These are phyloP conservation scores for Vulpes ferrilata DNA, from an alignment of 2,113 vertebrate genomes.

Conservation along the genomic window DNA sequence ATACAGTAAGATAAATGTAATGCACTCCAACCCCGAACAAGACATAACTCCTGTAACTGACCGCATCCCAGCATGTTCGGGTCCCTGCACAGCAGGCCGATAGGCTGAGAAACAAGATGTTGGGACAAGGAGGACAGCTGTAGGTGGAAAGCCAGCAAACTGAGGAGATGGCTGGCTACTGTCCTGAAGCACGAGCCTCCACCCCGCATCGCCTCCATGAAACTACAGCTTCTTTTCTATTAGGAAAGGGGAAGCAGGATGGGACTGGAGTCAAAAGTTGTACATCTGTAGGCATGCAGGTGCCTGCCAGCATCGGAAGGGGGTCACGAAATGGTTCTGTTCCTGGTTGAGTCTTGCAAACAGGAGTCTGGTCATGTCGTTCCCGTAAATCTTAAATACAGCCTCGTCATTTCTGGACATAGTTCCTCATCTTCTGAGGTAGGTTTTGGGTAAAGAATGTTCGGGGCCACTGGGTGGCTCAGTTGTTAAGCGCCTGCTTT, in stretches of 20 bases:
- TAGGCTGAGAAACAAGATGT: neutral
- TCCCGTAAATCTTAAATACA: neutral
- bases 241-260: neutral
- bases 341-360: neutral
- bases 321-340: neutral
- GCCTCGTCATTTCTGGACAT: neutral
- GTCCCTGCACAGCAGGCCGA: neutral
- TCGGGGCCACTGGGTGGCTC: too few relatives aligned
- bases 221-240: neutral
- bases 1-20: constrained; percentile 10
- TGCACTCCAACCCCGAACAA: neutral
- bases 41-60: neutral
- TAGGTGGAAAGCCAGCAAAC: neutral
- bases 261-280: neutral
- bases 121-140: neutral
- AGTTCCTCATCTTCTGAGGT: neutral
- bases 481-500: too few relatives aligned
- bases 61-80: neutral
- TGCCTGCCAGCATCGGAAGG: neutral
- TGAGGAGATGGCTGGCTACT: neutral
- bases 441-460: neutral
- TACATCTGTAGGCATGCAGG: neutral
- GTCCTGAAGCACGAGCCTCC: neutral
- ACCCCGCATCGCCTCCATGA: neutral
- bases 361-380: neutral